phyloP scores from a whole-genome alignment of 35 echinoderm and acorn worm species.

The Hemicentrotus pulcherrimus region DNA sequence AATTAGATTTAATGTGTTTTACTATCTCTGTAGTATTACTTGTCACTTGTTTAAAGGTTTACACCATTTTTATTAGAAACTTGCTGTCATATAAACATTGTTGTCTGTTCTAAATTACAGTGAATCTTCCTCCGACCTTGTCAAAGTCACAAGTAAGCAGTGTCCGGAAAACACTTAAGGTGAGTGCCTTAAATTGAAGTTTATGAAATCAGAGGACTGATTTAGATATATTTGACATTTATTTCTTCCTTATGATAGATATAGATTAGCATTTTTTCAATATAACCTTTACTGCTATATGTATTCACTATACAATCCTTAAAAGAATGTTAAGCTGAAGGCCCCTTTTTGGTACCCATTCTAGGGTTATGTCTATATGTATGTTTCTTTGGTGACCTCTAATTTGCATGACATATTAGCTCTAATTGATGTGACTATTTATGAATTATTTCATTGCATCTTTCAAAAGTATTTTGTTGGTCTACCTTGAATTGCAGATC shows the following conservation, averaged over 20 bases:
- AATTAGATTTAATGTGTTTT: neutral
- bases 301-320: neutral
- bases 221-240: too few relatives aligned
- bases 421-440: neutral
- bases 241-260: too few relatives aligned
- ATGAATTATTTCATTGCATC: neutral
- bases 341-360: too few relatives aligned
- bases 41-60: neutral
- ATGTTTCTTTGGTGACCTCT: too few relatives aligned
- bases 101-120: conserved; percentile 44
- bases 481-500: conserved; percentile 59
- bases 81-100: neutral
- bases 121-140: conserved; percentile 91
- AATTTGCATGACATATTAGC: too few relatives aligned
- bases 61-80: neutral
- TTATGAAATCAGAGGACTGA: too few relatives aligned
- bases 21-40: neutral
- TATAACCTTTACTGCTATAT: too few relatives aligned
- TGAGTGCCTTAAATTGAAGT: too few relatives aligned
- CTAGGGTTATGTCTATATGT: too few relatives aligned
- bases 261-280: too few relatives aligned
- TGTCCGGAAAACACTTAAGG: conserved; percentile 92
- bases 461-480: neutral
- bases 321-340: neutral
- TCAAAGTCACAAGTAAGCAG: conserved; percentile 98